These are phyloP conservation scores for Muscicapa comitata DNA, from an alignment of 2,797 vertebrate genomes.

Conservation along the genomic window DNA sequence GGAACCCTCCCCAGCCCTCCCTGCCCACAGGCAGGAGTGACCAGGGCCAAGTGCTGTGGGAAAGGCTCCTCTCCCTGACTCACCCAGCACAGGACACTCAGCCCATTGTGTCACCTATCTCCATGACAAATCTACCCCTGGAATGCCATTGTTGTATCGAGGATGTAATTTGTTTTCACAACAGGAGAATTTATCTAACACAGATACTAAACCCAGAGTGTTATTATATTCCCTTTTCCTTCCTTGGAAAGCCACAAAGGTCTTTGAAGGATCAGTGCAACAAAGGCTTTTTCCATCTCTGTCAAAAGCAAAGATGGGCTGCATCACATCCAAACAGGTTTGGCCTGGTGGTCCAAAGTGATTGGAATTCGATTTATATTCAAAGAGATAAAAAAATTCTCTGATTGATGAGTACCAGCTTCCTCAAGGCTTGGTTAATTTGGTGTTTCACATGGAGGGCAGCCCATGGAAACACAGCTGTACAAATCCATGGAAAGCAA, in stretches of 20 bases:
- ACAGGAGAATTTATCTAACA: neutral
- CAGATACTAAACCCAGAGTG: neutral
- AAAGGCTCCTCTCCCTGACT: neutral
- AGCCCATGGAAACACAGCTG: neutral
- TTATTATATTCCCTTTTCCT: neutral
- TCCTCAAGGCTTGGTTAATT: neutral
- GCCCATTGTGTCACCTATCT: neutral
- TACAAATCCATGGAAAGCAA: neutral
- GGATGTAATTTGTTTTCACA: neutral
- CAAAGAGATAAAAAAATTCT: neutral
- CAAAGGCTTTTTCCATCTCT: neutral
- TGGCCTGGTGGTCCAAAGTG: neutral
- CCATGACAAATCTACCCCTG: neutral
- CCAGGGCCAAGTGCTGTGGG: neutral
- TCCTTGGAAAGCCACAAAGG: neutral
- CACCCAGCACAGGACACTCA: neutral
- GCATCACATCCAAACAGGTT: neutral
- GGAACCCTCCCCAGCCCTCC: neutral
- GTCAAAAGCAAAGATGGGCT: neutral
- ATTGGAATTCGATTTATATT: neutral
- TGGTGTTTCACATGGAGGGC: neutral
- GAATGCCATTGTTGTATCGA: neutral
- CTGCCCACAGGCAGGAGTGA: neutral
- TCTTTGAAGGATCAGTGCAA: neutral
- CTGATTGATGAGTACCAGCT: accelerated